Base-by-base conservation (phyloP, 92 coral and sea anemone species). In the Chrysogorgia sp. region DNA sequence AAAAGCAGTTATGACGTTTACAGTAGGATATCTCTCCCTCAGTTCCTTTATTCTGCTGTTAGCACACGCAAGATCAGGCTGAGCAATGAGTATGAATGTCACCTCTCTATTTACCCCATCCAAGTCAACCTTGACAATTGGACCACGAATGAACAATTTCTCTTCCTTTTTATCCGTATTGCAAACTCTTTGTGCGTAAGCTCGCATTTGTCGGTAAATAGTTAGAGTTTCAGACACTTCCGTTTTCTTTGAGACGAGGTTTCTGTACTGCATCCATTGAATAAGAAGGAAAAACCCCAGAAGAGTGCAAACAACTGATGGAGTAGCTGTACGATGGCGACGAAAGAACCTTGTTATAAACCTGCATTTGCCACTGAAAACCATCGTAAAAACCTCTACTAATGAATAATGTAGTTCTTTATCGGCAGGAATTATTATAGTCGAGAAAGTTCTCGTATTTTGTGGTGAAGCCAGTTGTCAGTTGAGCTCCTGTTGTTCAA, bases 151-250 rank as follows among this genome's bases (percentile, higher is more conserved):
- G 29, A 71, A n/a, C 20, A n/a, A 7, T 19, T 45, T 71, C 24
- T 31, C 64, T 40, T 72, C 50, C 7, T n/a, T 28, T 53, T 13
- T 0, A 4, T 58, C 17, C 31, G 14, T 37, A 55, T 40, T 12
- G 52, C 79, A 72, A 28, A 22, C 79, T 2, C 21, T 55, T 14
- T 34, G 43, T 33, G 79, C 31, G 25, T 72, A 72, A 32, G 29
- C 50, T 8, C 49, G 79, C 79, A 72, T 72, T 72, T 72, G 79
- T 10, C 34, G 64, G 55, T 72, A 72, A 17, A 72, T 72, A 7
- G 79, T 72, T 2, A 53, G 20, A 19, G 64, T 55, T 72, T 72
- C 79, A 20, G 64, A 34, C 10, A 72, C 15, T 0, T 32, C 32
- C 5, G 15, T 72, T 2, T 48, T 8, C 34, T 34, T 72, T 9